Evolutionary conservation across 1,140 invertebrate species (phyloP), one percentile per base, ranked within the genome.

Genomic region (Dendroctonus valens): DNA sequence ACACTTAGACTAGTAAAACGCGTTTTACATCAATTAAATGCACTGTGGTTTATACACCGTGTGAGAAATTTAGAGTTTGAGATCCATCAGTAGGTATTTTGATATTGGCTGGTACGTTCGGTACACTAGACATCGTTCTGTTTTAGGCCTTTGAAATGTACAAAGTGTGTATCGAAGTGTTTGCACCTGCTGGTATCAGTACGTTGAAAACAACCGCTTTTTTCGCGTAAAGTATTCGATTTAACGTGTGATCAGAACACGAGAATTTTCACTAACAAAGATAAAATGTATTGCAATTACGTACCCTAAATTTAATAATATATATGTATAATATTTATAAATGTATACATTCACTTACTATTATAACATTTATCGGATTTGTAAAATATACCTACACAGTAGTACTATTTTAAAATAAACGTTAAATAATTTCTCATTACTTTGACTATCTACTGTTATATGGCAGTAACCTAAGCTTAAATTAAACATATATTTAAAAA

Each of bases 331-430:
- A 3, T 46, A 46, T 46, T 46, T 46, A 46, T 46, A 46, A 46
- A 46, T 46, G 12, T 46, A 46, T 14, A 9, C 9, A 46, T 9
- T 46, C 9, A 11, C 44, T 46, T 14, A 14, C 26, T 6, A 9
- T n/a, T 6, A 9, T n/a, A 61, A 49, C 9, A 15, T 40, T 40
- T 14, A 49, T n/a, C 26, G n/a, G 15, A 61, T 38, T 38, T 14
- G 53, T 40, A 41, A 15, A 41, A 52, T 52, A 52, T 41, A 49
- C 63, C 55, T 55, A 64, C 40, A 64, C 37, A 41, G 41, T 62
- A 62, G 48, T 65, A 58, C 38, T 50, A 15, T 58, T 41, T 48
- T 39, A 65, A 48, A 50, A 58, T 63, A 65, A 65, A 65, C 40
- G 63, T 55, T 65, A 57, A 46, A 58, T 48, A 52, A 52, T 37